Evolutionary conservation across 1,140 invertebrate genomes (phyloP).

Genomic region (Drosophila truncata): DNA sequence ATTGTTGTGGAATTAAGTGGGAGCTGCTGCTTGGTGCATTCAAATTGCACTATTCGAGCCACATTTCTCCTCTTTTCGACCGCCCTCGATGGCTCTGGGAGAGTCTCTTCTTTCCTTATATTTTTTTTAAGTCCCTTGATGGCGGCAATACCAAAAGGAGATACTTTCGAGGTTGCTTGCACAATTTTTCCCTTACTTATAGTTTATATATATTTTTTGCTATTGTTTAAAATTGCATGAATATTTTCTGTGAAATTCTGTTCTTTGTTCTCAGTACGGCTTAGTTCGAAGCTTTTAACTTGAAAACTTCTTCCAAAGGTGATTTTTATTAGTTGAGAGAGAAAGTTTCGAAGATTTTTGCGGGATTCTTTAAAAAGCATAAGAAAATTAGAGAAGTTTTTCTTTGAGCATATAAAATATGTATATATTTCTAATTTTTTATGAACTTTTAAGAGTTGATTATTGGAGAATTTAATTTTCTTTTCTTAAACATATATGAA

Average conservation of each 20-base stretch:
- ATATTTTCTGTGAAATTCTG: constrained; percentile 7
- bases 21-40: constrained; percentile 14
- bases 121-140: constrained; percentile 32
- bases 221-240: constrained; percentile 14
- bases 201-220: constrained; percentile 1
- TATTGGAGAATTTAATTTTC: too few relatives aligned
- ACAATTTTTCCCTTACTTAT: constrained; percentile 10
- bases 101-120: background rate
- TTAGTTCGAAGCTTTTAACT: constrained; percentile 11
- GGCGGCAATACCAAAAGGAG: constrained; percentile 2
- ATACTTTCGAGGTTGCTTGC: constrained; percentile 8
- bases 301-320: background rate
- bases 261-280: constrained; percentile 3
- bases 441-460: too few relatives aligned
- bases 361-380: background rate
- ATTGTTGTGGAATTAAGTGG: constrained; percentile 8
- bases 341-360: background rate
- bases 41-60: constrained; percentile 32
- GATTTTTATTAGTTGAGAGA: background rate
- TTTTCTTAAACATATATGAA: too few relatives aligned
- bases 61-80: constrained; percentile 32
- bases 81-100: background rate
- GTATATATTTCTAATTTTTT: too few relatives aligned
- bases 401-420: background rate
- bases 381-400: background rate